Evolutionary conservation across 2,888 invertebrate species (phyloP).

Genomic region (Cheilosia vernalis): DNA sequence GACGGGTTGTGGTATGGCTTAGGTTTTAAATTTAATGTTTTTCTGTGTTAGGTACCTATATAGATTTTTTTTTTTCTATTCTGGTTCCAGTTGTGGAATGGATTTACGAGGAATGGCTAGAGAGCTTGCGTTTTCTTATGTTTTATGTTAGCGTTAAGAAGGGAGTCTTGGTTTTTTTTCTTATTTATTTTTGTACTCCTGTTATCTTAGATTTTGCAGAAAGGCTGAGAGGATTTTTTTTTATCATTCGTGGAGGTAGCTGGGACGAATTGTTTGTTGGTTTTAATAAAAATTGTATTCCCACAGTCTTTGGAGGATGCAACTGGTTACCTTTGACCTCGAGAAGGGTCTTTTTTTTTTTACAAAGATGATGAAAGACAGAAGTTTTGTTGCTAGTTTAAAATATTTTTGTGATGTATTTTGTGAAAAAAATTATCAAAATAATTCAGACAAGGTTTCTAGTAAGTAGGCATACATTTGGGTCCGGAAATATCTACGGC

Average conservation of each 20-base stretch:
- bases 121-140: constrained; percentile 29
- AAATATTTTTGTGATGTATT: too few relatives aligned
- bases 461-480: too few relatives aligned
- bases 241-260: constrained; percentile 9
- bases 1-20: constrained; percentile 51
- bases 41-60: neutral
- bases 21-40: constrained; percentile 46
- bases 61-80: constrained; percentile 20
- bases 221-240: constrained; percentile 10
- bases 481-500: too few relatives aligned
- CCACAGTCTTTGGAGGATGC: constrained; percentile 9
- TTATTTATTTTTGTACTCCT: neutral
- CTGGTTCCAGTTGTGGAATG: constrained; percentile 37
- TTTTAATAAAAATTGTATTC: constrained; percentile 22
- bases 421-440: too few relatives aligned
- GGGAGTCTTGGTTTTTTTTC: neutral
- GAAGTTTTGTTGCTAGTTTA: too few relatives aligned
- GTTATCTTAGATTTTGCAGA: constrained; percentile 21
- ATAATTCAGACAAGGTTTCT: too few relatives aligned
- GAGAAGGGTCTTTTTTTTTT: neutral
- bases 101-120: constrained; percentile 41
- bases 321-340: constrained; percentile 22
- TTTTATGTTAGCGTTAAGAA: constrained; percentile 15
- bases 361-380: too few relatives aligned
- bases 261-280: neutral